Evolutionary conservation across 2,113 vertebrate species (phyloP).

Genomic region (Bombycilla garrulus): DNA sequence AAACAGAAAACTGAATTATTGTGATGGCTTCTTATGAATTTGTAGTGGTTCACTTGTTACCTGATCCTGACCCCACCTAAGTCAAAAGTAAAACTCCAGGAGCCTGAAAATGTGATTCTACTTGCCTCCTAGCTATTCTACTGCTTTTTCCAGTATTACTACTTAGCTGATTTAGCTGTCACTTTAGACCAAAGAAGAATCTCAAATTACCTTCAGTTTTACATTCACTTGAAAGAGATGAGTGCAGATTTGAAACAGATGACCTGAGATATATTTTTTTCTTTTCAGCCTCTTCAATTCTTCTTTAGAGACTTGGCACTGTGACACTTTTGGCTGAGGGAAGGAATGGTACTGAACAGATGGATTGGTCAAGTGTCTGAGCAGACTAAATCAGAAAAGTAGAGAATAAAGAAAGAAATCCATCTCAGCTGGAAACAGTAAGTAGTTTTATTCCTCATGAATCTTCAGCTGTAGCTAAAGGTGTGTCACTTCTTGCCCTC

Average conservation of each 20-base stretch:
- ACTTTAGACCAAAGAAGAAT: neutral
- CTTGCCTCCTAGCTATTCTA: neutral
- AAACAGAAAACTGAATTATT: neutral
- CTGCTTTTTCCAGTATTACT: neutral
- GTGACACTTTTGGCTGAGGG: neutral
- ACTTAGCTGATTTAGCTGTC: neutral
- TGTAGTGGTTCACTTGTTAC: neutral
- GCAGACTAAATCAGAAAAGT: slow-evolving; percentile 31
- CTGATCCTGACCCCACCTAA: neutral
- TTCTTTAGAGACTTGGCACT: slow-evolving; percentile 17
- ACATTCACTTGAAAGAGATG: slow-evolving; percentile 33
- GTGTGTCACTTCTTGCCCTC: neutral
- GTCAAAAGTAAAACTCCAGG: neutral
- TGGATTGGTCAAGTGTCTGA: slow-evolving; percentile 16
- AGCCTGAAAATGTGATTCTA: slow-evolving; percentile 23
- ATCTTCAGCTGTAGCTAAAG: neutral
- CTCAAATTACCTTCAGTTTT: slow-evolving; percentile 48
- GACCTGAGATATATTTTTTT: neutral
- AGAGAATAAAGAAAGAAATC: slow-evolving; percentile 6
- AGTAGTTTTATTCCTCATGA: neutral
- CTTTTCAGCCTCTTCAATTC: neutral
- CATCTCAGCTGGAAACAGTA: neutral
- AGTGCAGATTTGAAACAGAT: slow-evolving; percentile 37
- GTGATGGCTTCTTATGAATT: neutral
- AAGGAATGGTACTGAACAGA: slow-evolving; percentile 3